phyloP scores from a whole-genome alignment of 1,140 invertebrate genomes.

The Tetragnatha versicolor region DNA sequence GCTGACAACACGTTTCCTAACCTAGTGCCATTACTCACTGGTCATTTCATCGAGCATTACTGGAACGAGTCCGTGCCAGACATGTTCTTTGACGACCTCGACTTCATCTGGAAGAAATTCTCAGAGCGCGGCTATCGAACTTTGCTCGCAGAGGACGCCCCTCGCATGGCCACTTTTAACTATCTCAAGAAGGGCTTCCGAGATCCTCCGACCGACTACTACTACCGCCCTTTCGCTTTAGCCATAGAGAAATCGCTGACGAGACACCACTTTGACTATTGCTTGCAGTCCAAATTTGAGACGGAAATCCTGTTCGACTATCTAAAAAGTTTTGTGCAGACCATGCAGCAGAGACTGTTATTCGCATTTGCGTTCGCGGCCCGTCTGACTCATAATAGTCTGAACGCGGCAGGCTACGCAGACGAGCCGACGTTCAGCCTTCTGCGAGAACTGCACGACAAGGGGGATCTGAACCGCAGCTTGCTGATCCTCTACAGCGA shows the following conservation, averaged over 20 bases:
- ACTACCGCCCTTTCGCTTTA: constrained; percentile 63
- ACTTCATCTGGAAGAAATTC: constrained; percentile 69
- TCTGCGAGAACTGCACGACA: constrained; percentile 58
- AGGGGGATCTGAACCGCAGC: constrained; percentile 66
- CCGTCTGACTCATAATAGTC: constrained; percentile 63
- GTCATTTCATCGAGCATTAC: constrained; percentile 57
- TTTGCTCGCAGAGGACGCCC: constrained; percentile 67
- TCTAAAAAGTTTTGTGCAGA: constrained; percentile 41
- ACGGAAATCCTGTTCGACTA: constrained; percentile 50
- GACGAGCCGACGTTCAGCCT: constrained; percentile 63
- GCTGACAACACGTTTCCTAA: constrained; percentile 63
- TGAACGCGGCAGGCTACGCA: constrained; percentile 61
- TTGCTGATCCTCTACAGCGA: constrained; percentile 85
- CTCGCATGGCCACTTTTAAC: constrained; percentile 67
- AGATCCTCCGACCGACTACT: constrained; percentile 66
- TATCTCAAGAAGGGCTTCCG: constrained; percentile 66
- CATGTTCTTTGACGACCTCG: constrained; percentile 62
- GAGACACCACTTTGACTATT: constrained; percentile 20
- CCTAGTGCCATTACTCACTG: constrained; percentile 59
- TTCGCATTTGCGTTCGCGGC: constrained; percentile 63
- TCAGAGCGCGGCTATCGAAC: constrained; percentile 65
- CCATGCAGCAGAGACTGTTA: constrained; percentile 36
- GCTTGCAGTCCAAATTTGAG: constrained; percentile 50
- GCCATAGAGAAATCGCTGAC: constrained; percentile 52
- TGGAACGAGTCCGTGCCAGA: constrained; percentile 54